Evolutionary conservation across 2,797 vertebrate genomes (phyloP), one percentile per base, ranked within the genome.

Genomic region (Phalloptychus januarius): DNA sequence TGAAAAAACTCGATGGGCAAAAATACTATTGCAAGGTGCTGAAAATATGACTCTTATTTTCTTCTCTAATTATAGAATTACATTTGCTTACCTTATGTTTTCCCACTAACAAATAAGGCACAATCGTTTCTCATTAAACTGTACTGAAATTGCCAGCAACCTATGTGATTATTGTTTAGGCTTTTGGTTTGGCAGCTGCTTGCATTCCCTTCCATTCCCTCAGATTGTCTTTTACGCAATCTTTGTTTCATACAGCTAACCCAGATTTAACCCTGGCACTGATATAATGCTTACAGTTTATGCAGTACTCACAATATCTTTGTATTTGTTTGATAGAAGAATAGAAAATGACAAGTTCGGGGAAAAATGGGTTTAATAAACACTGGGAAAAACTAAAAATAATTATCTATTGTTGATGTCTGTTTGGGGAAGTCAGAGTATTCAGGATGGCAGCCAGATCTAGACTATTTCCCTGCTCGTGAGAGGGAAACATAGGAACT

Each of bases 231-330:
- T 79, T 40, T 46, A 61, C 58, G 23, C 31, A 40, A 79, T 85
- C 61, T 88, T 89, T 88, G 74, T 80, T 88, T 88, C 83, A 76
- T 71, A 77, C 79, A 25, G 28, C 69, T 91, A 80, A 88, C 80
- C 88, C 67, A 80, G 76, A 85, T 88, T 79, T 90, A 73, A 89
- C 85, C 81, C 36, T 5, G 18, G 45, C 25, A 52, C 54, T 1
- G 16, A 4, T 72, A 71, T 79, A 46, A 74, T 10, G 23, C 54
- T 1, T 40, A 12, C 0, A 0, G 28, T 40, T 52, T 61, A 61
- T 76, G 69, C 77, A n/a, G 83, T 16, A 45, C 33, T 40, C 73
- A 10, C 36, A 87, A 84, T 87, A 81, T 63, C 74, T 83, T 56
- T 81, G 77, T 77, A 84, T 74, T 25, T 78, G 63, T 75, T 73